These are phyloP conservation scores for Zosterops hypoxanthus DNA, from an alignment of 2,113 vertebrate genomes.

Conservation along the genomic window DNA sequence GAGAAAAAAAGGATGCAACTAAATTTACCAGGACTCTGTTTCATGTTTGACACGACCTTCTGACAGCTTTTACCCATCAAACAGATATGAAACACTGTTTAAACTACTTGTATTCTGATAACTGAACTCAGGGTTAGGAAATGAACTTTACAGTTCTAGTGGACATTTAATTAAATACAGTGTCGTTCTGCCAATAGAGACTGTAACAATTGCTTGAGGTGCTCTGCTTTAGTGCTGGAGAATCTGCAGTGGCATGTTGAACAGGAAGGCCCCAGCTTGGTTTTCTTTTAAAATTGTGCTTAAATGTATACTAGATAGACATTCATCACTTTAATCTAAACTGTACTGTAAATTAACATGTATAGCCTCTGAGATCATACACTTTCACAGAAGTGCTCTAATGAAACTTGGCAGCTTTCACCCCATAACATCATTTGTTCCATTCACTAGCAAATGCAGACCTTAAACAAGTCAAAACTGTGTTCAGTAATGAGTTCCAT, in stretches of 20 bases:
- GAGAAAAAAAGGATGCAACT: not conserved
- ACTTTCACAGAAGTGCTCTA: conserved; percentile 77
- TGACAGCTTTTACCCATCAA: conserved; percentile 29
- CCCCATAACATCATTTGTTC: conserved; percentile 81
- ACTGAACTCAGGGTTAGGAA: not conserved
- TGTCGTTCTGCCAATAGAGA: not conserved
- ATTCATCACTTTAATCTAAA: conserved; percentile 69
- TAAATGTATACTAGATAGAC: conserved; percentile 60
- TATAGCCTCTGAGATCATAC: conserved; percentile 83
- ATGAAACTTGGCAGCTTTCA: conserved; percentile 81
- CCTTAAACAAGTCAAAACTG: conserved; percentile 64
- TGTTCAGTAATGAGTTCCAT: conserved; percentile 59
- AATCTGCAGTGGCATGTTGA: conserved; percentile 32
- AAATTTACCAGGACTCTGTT: conserved; percentile 18
- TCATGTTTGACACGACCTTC: conserved; percentile 27
- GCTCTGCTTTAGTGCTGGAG: not conserved
- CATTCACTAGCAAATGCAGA: conserved; percentile 75
- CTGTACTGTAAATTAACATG: conserved; percentile 69
- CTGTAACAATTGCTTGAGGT: not conserved
- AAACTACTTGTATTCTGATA: conserved; percentile 23
- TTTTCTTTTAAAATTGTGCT: conserved; percentile 63
- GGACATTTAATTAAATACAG: conserved; percentile 33
- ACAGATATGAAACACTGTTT: conserved; percentile 23
- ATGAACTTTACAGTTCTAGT: not conserved
- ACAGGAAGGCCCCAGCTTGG: conserved; percentile 5